phyloP scores from a whole-genome alignment of 2,113 vertebrate genomes.

The Nyctibius bracteatus region DNA sequence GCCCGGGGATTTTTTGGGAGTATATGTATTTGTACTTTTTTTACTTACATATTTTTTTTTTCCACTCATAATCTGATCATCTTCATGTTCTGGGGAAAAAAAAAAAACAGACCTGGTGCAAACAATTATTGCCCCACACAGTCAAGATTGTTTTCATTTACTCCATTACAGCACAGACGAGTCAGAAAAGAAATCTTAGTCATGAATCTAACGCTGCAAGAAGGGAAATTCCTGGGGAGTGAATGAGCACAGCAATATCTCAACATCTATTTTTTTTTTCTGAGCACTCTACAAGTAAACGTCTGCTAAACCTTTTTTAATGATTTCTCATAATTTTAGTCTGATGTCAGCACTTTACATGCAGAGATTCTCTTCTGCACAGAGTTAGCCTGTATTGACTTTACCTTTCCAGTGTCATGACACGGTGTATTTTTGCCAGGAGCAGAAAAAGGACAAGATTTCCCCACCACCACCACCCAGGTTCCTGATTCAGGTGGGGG shows the following conservation, averaged over 20 bases:
- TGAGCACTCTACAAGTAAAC: background rate
- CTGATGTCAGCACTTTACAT: background rate
- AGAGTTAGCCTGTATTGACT: background rate
- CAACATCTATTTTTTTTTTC: background rate
- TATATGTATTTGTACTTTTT: background rate
- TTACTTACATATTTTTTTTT: background rate
- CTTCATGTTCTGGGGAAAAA: background rate
- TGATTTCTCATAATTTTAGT: background rate
- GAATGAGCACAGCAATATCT: background rate
- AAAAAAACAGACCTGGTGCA: background rate
- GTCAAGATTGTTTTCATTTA: constrained; percentile 4
- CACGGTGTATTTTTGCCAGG: background rate
- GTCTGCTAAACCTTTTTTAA: background rate
- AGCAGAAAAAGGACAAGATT: background rate
- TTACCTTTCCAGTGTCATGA: background rate
- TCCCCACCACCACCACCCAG: background rate
- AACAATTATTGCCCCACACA: background rate
- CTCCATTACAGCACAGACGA: background rate
- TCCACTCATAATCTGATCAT: background rate
- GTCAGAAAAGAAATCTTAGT: constrained; percentile 11
- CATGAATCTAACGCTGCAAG: background rate
- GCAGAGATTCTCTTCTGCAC: background rate
- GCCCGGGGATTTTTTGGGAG: background rate
- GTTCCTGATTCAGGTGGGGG: background rate
- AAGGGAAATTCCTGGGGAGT: constrained; percentile 29